Conservation (phyloP, 2,113 vertebrate genomes). For the Myrmecobius fasciatus region DNA sequence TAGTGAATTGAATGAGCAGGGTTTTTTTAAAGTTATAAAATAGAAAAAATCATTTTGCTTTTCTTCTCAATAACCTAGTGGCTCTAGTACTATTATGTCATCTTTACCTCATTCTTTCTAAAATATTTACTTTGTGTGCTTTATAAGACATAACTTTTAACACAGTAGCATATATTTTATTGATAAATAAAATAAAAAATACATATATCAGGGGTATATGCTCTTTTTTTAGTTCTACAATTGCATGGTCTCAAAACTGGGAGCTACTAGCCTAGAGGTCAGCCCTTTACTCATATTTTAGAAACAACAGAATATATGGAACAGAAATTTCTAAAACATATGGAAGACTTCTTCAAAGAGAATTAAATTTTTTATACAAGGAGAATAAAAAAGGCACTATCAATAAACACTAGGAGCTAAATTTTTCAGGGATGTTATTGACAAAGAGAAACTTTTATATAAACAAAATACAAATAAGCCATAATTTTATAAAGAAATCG, state of each 20-base stretch:
- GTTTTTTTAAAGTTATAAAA: not conserved
- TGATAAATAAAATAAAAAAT: not conserved
- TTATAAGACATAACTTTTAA: not conserved
- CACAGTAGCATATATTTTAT: not conserved
- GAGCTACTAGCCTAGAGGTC: not conserved
- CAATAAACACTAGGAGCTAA: constrained; percentile 33
- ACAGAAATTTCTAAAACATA: not conserved
- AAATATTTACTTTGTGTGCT: not conserved
- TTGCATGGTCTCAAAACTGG: not conserved
- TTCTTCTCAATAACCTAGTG: not conserved
- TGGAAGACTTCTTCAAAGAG: constrained; percentile 12
- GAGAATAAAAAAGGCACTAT: not conserved
- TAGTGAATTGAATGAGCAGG: not conserved
- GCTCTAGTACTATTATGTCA: not conserved
- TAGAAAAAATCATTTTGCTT: not conserved
- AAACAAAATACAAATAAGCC: constrained; percentile 3
- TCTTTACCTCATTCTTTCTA: not conserved
- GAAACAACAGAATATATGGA: not conserved
- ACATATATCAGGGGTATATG: not conserved
- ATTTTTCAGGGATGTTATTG: constrained; percentile 34
- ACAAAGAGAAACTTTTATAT: constrained; percentile 15
- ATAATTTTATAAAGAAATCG: constrained; percentile 36
- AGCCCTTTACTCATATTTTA: not conserved
- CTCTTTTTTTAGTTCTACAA: not conserved
- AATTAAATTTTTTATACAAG: constrained; percentile 23